These are phyloP conservation scores for Lasioglossum baleicum DNA, from an alignment of 1,140 invertebrate species.

Conservation along the genomic window DNA sequence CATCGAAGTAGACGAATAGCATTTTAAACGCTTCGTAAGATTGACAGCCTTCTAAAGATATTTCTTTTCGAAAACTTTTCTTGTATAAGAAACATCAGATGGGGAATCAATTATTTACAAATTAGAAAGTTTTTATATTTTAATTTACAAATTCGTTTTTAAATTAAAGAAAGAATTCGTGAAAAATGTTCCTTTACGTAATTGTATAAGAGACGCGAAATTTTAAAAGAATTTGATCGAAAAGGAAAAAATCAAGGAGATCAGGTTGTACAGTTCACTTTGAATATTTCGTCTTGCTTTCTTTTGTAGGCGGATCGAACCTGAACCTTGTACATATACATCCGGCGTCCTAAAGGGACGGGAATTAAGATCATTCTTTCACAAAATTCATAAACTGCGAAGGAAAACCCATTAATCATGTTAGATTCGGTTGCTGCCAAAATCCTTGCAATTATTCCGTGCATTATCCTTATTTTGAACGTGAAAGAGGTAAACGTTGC, in stretches of 20 bases:
- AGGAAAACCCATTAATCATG: neutral
- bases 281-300: constrained; percentile 11
- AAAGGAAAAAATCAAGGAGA: constrained; percentile 9
- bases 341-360: constrained; percentile 1
- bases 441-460: constrained; percentile 4
- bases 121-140: no score
- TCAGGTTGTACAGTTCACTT: constrained; percentile 20
- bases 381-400: neutral
- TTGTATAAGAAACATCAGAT: neutral
- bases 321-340: neutral
- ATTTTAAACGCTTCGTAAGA: constrained; percentile 28
- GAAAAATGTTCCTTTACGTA: neutral
- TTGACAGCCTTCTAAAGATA: neutral
- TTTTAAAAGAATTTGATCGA: neutral
- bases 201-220: neutral
- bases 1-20: constrained; percentile 5
- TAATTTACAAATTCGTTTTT: no score
- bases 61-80: no score
- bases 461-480: constrained; percentile 3
- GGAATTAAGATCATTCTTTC: neutral
- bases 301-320: constrained; percentile 14
- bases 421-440: constrained; percentile 14
- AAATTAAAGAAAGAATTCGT: no score
- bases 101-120: neutral
- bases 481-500: constrained; percentile 19